Evolutionary conservation across 2,888 invertebrate species (phyloP).

Genomic region (Cantharis rufa): DNA sequence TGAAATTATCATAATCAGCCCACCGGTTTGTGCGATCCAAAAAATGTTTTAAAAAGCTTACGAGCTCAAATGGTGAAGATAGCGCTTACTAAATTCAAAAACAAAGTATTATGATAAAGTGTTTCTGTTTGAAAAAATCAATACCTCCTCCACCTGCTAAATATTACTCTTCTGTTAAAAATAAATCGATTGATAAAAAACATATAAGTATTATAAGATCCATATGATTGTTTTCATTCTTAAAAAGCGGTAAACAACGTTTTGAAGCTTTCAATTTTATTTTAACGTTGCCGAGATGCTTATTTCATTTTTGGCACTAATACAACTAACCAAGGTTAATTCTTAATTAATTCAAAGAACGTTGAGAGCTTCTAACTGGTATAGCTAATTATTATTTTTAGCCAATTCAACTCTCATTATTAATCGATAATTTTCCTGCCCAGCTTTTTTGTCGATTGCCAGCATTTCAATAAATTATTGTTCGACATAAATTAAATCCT

Average conservation of each 20-base stretch:
- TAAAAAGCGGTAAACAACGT: not conserved
- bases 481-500: not conserved
- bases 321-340: not conserved
- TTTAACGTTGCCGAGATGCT: not conserved
- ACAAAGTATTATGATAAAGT: not conserved
- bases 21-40: not conserved
- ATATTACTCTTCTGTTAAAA: not conserved
- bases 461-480: not conserved
- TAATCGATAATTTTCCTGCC: not conserved
- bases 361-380: not conserved
- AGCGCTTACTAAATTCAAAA: not conserved
- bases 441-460: not conserved
- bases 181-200: not conserved
- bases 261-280: not conserved
- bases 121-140: not conserved
- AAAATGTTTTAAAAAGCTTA: too few species aligned
- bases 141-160: not conserved
- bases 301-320: not conserved
- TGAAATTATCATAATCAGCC: not conserved
- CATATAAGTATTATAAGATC: not conserved
- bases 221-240: not conserved
- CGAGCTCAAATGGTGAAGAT: not conserved
- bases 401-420: not conserved
- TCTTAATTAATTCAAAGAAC: not conserved
- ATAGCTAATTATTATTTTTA: not conserved